phyloP scores from a whole-genome alignment of 2,113 vertebrate genomes.

The Entosphenus tridentatus region DNA sequence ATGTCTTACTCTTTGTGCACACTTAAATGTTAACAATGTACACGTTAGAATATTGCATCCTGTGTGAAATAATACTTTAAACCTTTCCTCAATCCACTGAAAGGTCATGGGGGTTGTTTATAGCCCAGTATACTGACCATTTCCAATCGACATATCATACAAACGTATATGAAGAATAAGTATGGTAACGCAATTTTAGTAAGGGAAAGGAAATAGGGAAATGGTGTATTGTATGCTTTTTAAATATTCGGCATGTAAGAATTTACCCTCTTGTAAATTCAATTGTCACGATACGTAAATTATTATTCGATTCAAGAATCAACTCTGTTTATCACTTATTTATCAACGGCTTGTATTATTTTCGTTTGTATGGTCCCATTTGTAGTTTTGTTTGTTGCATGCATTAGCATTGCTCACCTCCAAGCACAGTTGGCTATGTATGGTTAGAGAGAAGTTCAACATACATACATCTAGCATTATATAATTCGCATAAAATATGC shows the following conservation, averaged over 20 bases:
- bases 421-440: too few species aligned
- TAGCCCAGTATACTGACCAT: neutral
- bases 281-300: neutral
- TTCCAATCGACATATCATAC: neutral
- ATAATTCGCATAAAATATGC: too few species aligned
- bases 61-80: neutral
- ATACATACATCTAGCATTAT: too few species aligned
- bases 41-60: neutral
- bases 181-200: neutral
- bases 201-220: neutral
- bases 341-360: too few species aligned
- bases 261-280: neutral
- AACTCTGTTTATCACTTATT: too few species aligned
- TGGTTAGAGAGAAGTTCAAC: too few species aligned
- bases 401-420: too few species aligned
- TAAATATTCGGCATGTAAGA: neutral
- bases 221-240: too few species aligned
- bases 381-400: too few species aligned
- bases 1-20: too few species aligned
- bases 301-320: neutral
- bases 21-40: neutral
- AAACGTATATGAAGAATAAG: too few species aligned
- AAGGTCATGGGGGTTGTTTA: neutral
- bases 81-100: neutral
- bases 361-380: too few species aligned